phyloP scores from a whole-genome alignment of 2,113 vertebrate species.

The Epinephelus fuscoguttatus region DNA sequence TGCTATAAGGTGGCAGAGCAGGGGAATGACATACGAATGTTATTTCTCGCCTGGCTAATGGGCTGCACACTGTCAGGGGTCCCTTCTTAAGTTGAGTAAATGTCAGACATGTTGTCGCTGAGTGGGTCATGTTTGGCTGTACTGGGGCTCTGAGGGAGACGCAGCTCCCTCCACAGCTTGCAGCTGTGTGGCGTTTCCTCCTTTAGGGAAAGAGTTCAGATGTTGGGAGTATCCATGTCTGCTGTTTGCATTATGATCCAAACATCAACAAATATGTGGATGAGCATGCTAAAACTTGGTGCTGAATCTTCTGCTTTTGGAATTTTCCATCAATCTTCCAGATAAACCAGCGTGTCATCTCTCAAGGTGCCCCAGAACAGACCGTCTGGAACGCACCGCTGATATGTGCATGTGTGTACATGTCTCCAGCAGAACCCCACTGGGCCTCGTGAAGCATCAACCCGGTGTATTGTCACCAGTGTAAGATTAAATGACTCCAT shows the following conservation, averaged over 20 bases:
- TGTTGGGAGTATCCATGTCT: not conserved
- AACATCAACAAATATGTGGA: not conserved
- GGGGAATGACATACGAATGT: constrained; percentile 24
- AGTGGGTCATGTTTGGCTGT: constrained; percentile 33
- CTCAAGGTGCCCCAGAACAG: constrained; percentile 31
- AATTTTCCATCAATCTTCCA: constrained; percentile 16
- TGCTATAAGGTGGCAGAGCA: constrained; percentile 7
- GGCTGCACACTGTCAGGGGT: constrained; percentile 39
- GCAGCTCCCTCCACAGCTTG: not conserved
- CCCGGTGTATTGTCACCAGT: constrained; percentile 27
- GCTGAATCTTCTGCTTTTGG: constrained; percentile 14
- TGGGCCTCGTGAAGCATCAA: constrained; percentile 43
- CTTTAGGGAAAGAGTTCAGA: not conserved
- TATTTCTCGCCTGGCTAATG: constrained; percentile 47
- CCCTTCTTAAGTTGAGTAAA: constrained; percentile 42
- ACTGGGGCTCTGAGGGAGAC: constrained; percentile 15
- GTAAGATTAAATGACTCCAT: constrained; percentile 57
- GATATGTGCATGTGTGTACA: constrained; percentile 24
- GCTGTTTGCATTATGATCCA: not conserved
- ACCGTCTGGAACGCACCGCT: constrained; percentile 40
- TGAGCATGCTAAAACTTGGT: not conserved
- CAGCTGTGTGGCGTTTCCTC: constrained; percentile 18
- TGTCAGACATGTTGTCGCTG: constrained; percentile 51
- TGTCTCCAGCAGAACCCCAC: constrained; percentile 27
- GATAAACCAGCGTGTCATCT: constrained; percentile 17